Percentiles rank a stretch among this genome's conserved stretches.
phyloP scores from a whole-genome alignment of 2,888 invertebrate genomes.

The Notocelia uddmanniana region DNA sequence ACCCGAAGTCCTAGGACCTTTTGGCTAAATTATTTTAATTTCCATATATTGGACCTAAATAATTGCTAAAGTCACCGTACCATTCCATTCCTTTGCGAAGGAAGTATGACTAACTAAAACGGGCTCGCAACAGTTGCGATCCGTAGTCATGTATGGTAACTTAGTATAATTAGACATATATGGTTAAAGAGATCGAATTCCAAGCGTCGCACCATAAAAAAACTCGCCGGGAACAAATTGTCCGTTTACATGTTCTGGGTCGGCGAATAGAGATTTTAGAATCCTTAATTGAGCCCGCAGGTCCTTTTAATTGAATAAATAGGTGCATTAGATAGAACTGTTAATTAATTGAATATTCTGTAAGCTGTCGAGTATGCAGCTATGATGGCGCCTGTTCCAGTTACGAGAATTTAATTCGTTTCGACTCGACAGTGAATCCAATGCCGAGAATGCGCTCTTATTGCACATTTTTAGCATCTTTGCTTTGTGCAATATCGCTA shows the following conservation, averaged over 20 bases:
- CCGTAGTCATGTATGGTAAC: conserved; percentile 24
- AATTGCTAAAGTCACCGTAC: conserved; percentile 5
- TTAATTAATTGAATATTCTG: conserved; percentile 44
- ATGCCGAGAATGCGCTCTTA: conserved; percentile 23
- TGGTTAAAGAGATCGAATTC: conserved; percentile 47
- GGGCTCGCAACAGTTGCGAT: neutral
- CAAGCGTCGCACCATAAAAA: conserved; percentile 27
- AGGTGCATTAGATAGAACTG: conserved; percentile 37
- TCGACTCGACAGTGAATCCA: conserved; percentile 19
- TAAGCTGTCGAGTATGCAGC: conserved; percentile 28
- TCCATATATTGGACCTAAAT: neutral
- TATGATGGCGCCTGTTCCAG: conserved; percentile 35
- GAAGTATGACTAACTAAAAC: conserved; percentile 32
- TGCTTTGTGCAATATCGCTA: conserved; percentile 5
- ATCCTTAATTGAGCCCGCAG: conserved; percentile 43
- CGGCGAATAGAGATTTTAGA: conserved; percentile 4
- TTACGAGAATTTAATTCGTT: conserved; percentile 34
- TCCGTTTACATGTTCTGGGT: conserved; percentile 13
- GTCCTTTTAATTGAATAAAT: conserved; percentile 40
- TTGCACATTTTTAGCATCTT: conserved; percentile 10
- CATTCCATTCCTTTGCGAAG: neutral
- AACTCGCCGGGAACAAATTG: conserved; percentile 11
- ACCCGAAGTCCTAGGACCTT: neutral
- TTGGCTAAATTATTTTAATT: too few species aligned
- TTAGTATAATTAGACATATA: conserved; percentile 44